A percentile compares a stretch with the other conserved stretches of the same genome.
Conservation (phyloP, 2,113 vertebrate species). For the Cyprinus carpio region DNA sequence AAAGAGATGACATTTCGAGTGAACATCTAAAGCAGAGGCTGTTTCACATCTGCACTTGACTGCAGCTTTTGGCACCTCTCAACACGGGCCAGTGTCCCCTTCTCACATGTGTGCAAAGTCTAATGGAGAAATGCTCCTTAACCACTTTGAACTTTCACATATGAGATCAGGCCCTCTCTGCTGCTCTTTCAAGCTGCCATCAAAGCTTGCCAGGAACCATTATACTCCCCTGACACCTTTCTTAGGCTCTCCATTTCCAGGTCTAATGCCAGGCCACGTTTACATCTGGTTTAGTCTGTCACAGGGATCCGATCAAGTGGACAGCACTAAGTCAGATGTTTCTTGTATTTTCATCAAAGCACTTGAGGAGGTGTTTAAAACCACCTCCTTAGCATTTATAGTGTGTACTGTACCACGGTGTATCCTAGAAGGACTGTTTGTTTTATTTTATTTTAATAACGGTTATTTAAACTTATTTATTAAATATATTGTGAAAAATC, state of each 20-base stretch:
- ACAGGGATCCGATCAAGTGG: neutral
- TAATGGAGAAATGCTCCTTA: conserved; percentile 64
- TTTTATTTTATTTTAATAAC: neutral
- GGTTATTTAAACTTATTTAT: neutral
- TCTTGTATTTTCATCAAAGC: neutral
- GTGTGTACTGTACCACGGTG: neutral
- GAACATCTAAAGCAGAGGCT: conserved; percentile 49
- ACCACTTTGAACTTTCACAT: conserved; percentile 37
- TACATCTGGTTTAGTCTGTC: neutral
- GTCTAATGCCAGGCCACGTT: conserved; percentile 8
- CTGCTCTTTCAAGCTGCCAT: neutral
- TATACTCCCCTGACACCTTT: neutral
- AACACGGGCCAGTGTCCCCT: conserved; percentile 52
- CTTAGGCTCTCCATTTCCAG: neutral
- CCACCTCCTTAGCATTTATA: neutral
- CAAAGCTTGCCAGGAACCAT: neutral
- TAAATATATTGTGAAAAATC: neutral
- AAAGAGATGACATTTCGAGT: conserved; percentile 44
- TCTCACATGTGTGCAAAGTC: conserved; percentile 60
- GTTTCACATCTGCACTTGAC: conserved; percentile 66
- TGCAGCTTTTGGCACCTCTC: conserved; percentile 63
- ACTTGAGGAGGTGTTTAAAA: neutral
- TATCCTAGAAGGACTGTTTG: neutral
- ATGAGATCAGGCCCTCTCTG: conserved; percentile 30
- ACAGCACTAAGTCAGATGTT: neutral